Evolutionary conservation across 1,140 invertebrate genomes (phyloP).

Genomic region (Apolygus lucorum): DNA sequence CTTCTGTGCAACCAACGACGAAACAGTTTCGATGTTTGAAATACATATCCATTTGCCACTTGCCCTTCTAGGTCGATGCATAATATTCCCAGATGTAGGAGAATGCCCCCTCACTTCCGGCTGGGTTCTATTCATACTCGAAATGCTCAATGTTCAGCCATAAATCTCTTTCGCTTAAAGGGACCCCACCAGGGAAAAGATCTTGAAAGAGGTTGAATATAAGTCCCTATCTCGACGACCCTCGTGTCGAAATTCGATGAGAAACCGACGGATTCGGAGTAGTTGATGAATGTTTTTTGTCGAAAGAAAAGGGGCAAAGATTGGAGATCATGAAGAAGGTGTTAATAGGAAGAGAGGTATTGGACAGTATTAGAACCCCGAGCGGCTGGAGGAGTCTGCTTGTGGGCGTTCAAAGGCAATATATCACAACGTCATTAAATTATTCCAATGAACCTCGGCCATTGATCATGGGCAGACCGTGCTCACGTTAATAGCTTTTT

Average conservation of each 20-base stretch:
- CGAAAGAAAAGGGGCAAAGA: background rate
- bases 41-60: too few species aligned
- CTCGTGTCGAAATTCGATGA: slow-evolving; percentile 6
- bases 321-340: slow-evolving; percentile 10
- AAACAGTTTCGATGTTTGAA: too few species aligned
- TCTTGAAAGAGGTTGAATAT: too few species aligned
- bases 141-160: too few species aligned
- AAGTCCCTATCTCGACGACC: background rate
- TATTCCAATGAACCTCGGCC: slow-evolving; percentile 28
- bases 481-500: slow-evolving; percentile 31
- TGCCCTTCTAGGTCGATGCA: too few species aligned
- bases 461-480: slow-evolving; percentile 27
- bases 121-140: too few species aligned
- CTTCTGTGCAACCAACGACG: too few species aligned
- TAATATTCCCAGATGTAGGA: too few species aligned
- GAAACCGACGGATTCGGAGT: background rate
- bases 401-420: slow-evolving; percentile 24
- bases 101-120: too few species aligned
- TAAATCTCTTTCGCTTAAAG: too few species aligned
- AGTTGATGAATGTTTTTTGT: slow-evolving; percentile 2
- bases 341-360: slow-evolving; percentile 15
- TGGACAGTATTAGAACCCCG: slow-evolving; percentile 10
- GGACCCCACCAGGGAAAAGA: too few species aligned
- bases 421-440: slow-evolving; percentile 32
- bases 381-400: background rate